Percentiles rank a stretch among this genome's conserved stretches.
phyloP scores from a whole-genome alignment of 2,113 vertebrate species.

The Pterocles burchelli region DNA sequence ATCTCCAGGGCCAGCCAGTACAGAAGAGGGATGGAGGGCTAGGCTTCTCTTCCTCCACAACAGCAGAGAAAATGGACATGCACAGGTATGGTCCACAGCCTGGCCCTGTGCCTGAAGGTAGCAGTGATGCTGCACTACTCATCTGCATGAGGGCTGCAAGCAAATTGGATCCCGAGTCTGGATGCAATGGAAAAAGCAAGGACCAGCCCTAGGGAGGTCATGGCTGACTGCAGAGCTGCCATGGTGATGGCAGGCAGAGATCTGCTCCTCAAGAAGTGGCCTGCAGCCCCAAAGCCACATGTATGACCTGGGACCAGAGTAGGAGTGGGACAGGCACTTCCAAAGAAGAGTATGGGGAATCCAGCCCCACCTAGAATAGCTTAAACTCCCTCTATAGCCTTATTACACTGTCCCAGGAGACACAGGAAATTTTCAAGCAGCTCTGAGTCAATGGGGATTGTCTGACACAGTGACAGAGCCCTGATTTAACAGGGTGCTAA shows the following conservation, averaged over 20 bases:
- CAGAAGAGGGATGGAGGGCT: not conserved
- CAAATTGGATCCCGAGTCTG: not conserved
- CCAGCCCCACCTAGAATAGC: not conserved
- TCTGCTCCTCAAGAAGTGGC: not conserved
- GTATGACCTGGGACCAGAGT: not conserved
- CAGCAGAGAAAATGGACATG: not conserved
- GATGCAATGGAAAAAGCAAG: not conserved
- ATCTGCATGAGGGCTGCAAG: not conserved
- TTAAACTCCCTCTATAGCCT: not conserved
- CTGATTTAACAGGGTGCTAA: constrained; percentile 39
- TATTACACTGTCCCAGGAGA: not conserved
- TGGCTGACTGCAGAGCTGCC: not conserved
- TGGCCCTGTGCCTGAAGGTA: not conserved
- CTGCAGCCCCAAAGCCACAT: not conserved
- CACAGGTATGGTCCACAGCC: not conserved
- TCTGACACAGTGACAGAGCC: constrained; percentile 13
- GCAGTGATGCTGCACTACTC: not conserved
- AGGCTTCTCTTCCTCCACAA: not conserved
- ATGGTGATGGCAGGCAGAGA: not conserved
- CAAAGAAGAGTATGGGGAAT: not conserved
- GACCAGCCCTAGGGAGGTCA: not conserved
- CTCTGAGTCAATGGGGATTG: not conserved
- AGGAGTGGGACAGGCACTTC: not conserved
- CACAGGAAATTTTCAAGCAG: not conserved
- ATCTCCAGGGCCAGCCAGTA: not conserved